phyloP scores from a whole-genome alignment of 1,140 invertebrate species.

The Drosophila ambigua region DNA sequence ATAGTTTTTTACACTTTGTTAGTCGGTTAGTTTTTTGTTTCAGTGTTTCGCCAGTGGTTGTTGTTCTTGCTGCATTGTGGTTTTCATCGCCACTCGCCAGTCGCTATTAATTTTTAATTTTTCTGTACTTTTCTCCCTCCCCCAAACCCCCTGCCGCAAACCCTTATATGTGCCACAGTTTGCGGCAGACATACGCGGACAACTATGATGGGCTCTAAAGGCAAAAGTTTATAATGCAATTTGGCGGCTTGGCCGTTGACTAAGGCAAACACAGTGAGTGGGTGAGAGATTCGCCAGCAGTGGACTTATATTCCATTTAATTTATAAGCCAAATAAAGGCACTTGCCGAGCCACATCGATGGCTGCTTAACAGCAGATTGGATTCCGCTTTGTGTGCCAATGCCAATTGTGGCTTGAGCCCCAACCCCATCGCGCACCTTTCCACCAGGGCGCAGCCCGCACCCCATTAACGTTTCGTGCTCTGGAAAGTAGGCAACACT shows the following conservation, averaged over 20 bases:
- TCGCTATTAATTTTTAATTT: constrained; percentile 81
- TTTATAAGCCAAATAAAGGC: constrained; percentile 28
- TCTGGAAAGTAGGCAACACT: constrained; percentile 39
- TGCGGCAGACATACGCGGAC: constrained; percentile 54
- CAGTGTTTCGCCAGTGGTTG: constrained; percentile 1
- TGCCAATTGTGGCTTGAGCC: too few relatives aligned
- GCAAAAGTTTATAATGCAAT: constrained; percentile 75
- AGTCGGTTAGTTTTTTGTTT: constrained; percentile 74
- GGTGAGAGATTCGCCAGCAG: constrained; percentile 40
- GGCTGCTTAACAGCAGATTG: neutral
- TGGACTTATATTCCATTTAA: constrained; percentile 42
- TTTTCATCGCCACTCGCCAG: constrained; percentile 78
- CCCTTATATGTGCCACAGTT: constrained; percentile 47
- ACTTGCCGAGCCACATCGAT: neutral
- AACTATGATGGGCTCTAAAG: constrained; percentile 17
- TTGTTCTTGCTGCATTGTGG: constrained; percentile 65
- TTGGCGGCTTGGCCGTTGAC: constrained; percentile 37
- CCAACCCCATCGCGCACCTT: constrained; percentile 18
- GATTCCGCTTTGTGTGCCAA: too few relatives aligned
- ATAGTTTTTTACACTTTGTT: constrained; percentile 80
- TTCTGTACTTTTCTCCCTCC: constrained; percentile 38
- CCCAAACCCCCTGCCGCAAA: neutral
- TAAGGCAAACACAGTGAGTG: constrained; percentile 7
- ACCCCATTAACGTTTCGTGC: constrained; percentile 42
- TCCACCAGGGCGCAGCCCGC: neutral